These are phyloP conservation scores for Clanis bilineata DNA, from an alignment of 2,888 invertebrate genomes.

Conservation along the genomic window DNA sequence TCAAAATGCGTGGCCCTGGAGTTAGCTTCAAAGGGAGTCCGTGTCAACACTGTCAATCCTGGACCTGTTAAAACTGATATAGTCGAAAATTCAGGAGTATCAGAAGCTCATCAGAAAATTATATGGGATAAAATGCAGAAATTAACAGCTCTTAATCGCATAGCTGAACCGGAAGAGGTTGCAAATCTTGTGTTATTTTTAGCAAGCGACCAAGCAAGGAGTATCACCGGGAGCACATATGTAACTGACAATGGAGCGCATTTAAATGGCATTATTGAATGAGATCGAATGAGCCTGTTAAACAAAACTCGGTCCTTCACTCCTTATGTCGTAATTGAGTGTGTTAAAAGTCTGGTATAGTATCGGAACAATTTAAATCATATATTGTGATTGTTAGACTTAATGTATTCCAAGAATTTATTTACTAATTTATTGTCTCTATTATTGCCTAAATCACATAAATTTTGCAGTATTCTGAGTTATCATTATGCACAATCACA, in stretches of 20 bases:
- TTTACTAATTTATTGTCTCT: too few relatives aligned
- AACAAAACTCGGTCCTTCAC: background rate
- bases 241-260: slow-evolving; percentile 16
- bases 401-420: too few relatives aligned
- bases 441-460: too few relatives aligned
- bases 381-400: too few relatives aligned
- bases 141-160: slow-evolving; percentile 91
- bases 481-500: too few relatives aligned
- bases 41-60: slow-evolving; percentile 93
- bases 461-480: too few relatives aligned
- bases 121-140: slow-evolving; percentile 85
- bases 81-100: slow-evolving; percentile 23
- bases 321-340: too few relatives aligned
- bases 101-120: slow-evolving; percentile 43
- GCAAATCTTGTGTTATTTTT: slow-evolving; percentile 37
- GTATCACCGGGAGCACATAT: slow-evolving; percentile 16
- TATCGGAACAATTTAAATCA: too few relatives aligned
- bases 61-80: slow-evolving; percentile 85
- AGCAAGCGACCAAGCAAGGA: slow-evolving; percentile 37
- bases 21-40: slow-evolving; percentile 85
- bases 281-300: background rate
- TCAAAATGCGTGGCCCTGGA: slow-evolving; percentile 92
- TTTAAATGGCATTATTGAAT: background rate
- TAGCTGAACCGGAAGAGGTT: slow-evolving; percentile 77
- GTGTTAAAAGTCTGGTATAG: too few relatives aligned